Base-by-base conservation (phyloP, 30 jellyfish, hydroid and myxozoan genomes). In the Aurelia sp. region DNA sequence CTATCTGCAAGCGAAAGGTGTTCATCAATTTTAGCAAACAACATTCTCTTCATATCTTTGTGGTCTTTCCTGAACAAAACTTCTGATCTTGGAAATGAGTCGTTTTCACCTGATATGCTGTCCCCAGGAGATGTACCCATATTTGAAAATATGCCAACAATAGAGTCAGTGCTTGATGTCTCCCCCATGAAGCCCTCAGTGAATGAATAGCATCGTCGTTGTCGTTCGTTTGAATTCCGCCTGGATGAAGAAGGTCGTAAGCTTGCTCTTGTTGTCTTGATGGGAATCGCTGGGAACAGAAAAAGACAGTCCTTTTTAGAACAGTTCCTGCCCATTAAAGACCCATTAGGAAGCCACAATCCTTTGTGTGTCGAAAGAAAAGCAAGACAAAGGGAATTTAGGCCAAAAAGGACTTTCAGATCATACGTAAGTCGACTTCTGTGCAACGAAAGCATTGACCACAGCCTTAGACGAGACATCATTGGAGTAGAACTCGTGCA, bases 51-150 rank as follows among this genome's bases (percentile, higher is more conserved):
- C 82, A 48, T 61, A 8, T 78, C 89, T 62, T 78, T 78, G 67
- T 87, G 96, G 13, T 78, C 87, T 51, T 87, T 87, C 69, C 85
- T 67, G 62, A 87, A 87, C 65, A 87, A 18, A 6, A 87, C 96
- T 22, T 87, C 96, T 37, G 96, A 52, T 48, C 71, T 87, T 3
- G 96, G 96, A 44, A 76, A 77, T 11, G 75, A 78, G 10, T 51
- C 86, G 15, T 53, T 79, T 6, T 52, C 71, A 5, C 69, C 35
- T 4, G 77, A 41, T 23, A 73, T 19, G 44, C 71, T 50, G 35
- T 62, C 66, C 6, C 78, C 96, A 0, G 91, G 60, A 5, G 93
- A 76, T 12, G 93, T 60, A 8, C 70, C 74, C 75, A 84, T 3
- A 18, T 51, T 73, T 11, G 89, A 57, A 44, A 75, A 68, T 17